Base-by-base conservation (phyloP, 2,888 invertebrate genomes). In the Geophilus truncorum region DNA sequence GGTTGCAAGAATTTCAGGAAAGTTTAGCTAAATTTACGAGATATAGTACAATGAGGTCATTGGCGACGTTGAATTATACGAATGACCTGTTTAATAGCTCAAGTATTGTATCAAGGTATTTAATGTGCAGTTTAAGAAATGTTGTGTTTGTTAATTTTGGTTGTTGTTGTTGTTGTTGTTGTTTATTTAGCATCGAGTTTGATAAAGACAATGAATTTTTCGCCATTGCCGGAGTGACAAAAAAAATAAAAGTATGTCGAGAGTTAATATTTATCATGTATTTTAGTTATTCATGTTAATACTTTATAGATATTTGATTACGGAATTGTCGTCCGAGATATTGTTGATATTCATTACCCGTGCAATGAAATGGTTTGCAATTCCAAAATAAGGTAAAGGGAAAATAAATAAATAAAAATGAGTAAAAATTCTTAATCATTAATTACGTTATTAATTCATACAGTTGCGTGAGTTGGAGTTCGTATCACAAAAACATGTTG, bases 131-230 rank as follows among this genome's bases (percentile, higher is more conserved):
- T 28, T 75, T 15, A 9, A 12, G 12, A n/a, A n/a, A n/a, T n/a
- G 7, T 76, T 76, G 12, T 25, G 21, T 30, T 0, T 28, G 21
- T 34, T 0, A 30, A 76, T 6, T n/a, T 30, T 10, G 1, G 1
- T 15, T 30, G 4, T 30, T 23, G 1, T 23, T 23, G 28, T 51
- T 15, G 18, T 21, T 30, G 1, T 3, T 82, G 18, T 78, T 81
- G 81, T 18, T 51, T 81, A 84, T 85, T 80, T 28, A 96, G 96
- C 84, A 96, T 97, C 84, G 97, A 97, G 88, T 97, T 97, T 88
- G 97, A 97, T 87, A 94, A 96, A 87, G 97, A 97, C 87, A 93
- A 94, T 86, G 96, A 97, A 88, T 94, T 93, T 87, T 96, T 97
- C 88, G 97, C 97, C 0, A 96, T 97, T 84, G 97, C 97, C 36